phyloP scores from a whole-genome alignment of 2,797 vertebrate species.

The Chaunax sp. region DNA sequence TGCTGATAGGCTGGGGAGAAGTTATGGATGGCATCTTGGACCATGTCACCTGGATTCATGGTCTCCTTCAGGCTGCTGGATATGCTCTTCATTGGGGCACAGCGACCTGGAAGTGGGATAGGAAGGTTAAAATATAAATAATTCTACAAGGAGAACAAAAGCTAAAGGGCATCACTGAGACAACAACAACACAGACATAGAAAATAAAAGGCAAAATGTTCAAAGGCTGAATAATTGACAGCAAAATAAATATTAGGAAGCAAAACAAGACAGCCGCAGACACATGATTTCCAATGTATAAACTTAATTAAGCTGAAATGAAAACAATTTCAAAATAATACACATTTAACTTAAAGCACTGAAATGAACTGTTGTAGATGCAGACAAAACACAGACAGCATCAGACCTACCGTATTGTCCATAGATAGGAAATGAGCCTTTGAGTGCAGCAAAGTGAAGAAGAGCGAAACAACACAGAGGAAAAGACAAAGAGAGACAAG shows the following conservation, averaged over 20 bases:
- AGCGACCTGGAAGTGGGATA: slow-evolving; percentile 86
- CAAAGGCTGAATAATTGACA: background rate
- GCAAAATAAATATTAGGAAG: background rate
- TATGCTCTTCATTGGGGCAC: slow-evolving; percentile 99
- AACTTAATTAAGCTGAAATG: slow-evolving; percentile 16
- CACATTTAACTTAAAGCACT: slow-evolving; percentile 15
- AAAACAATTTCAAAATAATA: slow-evolving; percentile 16
- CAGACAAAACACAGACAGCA: slow-evolving; percentile 34
- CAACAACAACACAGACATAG: background rate
- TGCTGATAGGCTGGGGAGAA: slow-evolving; percentile 99
- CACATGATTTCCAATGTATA: background rate
- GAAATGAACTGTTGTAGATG: slow-evolving; percentile 3
- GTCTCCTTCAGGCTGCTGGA: slow-evolving; percentile 99
- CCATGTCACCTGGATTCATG: slow-evolving; percentile 98
- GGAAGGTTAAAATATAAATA: background rate
- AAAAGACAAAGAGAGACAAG: slow-evolving; percentile 32
- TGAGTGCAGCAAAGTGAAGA: slow-evolving; percentile 69
- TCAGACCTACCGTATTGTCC: slow-evolving; percentile 87
- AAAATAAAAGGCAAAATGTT: slow-evolving; percentile 26
- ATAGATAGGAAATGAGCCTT: slow-evolving; percentile 86
- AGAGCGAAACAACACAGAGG: slow-evolving; percentile 33
- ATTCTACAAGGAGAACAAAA: background rate
- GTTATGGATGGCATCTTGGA: slow-evolving; percentile 99
- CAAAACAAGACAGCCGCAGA: background rate
- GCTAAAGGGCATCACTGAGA: background rate